Evolutionary conservation across 2,797 vertebrate species (phyloP).

Genomic region (Streptopelia turtur): DNA sequence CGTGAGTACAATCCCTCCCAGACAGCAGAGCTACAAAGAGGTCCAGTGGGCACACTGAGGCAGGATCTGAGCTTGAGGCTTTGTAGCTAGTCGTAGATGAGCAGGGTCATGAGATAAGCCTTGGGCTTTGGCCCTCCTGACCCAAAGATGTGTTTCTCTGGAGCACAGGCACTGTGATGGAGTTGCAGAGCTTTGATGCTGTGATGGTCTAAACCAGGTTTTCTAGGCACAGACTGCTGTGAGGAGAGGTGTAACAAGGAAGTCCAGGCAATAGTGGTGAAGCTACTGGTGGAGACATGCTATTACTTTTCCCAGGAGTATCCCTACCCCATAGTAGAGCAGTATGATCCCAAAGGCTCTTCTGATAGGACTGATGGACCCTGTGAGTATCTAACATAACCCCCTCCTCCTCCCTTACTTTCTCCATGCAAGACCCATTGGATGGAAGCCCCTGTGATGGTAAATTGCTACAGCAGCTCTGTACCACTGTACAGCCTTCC

Average conservation of each 20-base stretch:
- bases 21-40: not conserved
- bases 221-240: not conserved
- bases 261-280: not conserved
- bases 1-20: not conserved
- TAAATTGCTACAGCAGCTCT: not conserved
- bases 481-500: not conserved
- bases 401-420: not conserved
- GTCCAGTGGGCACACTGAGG: rapidly evolving
- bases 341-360: not conserved
- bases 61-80: not conserved
- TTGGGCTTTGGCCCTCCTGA: not conserved
- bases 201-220: not conserved
- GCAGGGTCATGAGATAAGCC: not conserved
- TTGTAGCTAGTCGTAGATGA: not conserved
- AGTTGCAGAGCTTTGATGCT: not conserved
- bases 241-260: not conserved
- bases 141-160: not conserved
- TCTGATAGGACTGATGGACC: not conserved
- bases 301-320: not conserved
- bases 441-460: not conserved
- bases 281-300: not conserved
- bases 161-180: not conserved
- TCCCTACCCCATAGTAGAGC: rapidly evolving
- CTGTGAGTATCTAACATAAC: not conserved
- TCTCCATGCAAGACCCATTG: not conserved